These are phyloP conservation scores for Helicolenus hilgendorfi DNA, from an alignment of 2,797 vertebrate species.

Conservation along the genomic window DNA sequence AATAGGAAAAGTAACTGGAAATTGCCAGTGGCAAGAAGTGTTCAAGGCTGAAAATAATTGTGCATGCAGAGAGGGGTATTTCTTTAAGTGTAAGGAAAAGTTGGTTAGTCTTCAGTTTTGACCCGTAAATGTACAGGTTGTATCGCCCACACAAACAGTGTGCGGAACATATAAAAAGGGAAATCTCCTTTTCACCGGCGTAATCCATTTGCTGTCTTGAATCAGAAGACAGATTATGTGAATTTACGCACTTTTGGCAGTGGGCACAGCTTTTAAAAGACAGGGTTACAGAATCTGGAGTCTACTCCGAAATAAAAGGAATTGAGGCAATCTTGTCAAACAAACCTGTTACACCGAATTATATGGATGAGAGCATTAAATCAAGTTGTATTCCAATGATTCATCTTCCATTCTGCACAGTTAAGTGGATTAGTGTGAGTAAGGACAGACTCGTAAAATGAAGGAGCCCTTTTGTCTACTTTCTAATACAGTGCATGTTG, in stretches of 20 bases:
- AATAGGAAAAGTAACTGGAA: conserved; percentile 19
- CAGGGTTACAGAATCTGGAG: not conserved
- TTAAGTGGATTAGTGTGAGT: conserved; percentile 45
- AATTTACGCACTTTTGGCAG: conserved; percentile 30
- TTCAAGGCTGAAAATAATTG: conserved; percentile 34
- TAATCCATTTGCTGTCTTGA: conserved; percentile 20
- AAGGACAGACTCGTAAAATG: conserved; percentile 10
- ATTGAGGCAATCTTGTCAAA: conserved; percentile 12
- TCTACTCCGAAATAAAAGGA: conserved; percentile 23
- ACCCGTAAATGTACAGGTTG: conserved; percentile 8
- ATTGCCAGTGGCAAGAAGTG: conserved; percentile 29
- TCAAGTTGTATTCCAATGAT: conserved; percentile 25
- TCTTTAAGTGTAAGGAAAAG: conserved; percentile 13
- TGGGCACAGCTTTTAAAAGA: not conserved
- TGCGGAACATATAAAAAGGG: not conserved
- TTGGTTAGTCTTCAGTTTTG: conserved; percentile 1
- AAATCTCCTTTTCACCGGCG: not conserved
- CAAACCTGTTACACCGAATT: conserved; percentile 33
- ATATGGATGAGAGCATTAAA: conserved; percentile 34
- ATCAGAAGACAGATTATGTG: not conserved
- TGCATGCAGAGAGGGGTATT: not conserved
- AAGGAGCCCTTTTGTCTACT: conserved; percentile 14
- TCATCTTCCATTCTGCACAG: conserved; percentile 29
- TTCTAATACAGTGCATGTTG: not conserved
- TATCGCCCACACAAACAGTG: not conserved